phyloP scores from a whole-genome alignment of 2,888 invertebrate species.

The Caenorhabditis plicata region DNA sequence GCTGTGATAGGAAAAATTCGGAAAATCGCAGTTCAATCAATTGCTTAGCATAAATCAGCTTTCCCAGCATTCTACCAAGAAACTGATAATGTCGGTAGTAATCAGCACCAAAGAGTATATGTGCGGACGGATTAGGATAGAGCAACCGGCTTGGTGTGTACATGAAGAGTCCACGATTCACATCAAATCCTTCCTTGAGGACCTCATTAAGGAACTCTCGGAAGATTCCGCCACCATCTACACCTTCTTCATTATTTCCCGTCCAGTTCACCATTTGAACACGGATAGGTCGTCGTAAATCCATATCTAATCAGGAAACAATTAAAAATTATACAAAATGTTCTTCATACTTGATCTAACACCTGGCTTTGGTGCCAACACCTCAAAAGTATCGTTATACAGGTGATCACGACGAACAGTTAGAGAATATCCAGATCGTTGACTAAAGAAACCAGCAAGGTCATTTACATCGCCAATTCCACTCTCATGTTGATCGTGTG shows the following conservation, averaged over 20 bases:
- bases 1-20: conserved; percentile 88
- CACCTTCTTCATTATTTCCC: conserved; percentile 90
- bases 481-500: not conserved
- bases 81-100: conserved; percentile 80
- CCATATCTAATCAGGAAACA: conserved; percentile 74
- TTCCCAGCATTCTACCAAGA: conserved; percentile 88
- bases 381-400: conserved; percentile 97
- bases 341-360: not conserved
- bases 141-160: conserved; percentile 71
- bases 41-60: conserved; percentile 91
- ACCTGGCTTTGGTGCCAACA: conserved; percentile 72
- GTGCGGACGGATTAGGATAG: conserved; percentile 92
- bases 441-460: too few relatives aligned
- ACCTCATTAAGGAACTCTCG: conserved; percentile 87
- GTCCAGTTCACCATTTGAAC: conserved; percentile 76
- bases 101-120: conserved; percentile 68
- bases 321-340: not conserved
- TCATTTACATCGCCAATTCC: too few relatives aligned
- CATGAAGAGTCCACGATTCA: conserved; percentile 78
- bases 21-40: conserved; percentile 91
- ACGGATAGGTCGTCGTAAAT: conserved; percentile 81
- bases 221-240: conserved; percentile 95
- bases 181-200: conserved; percentile 71
- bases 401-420: conserved; percentile 77
- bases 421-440: conserved; percentile 5